Percentiles rank a stretch among this genome's conserved stretches.
Evolutionary conservation across 1,140 invertebrate species (phyloP).

Genomic region (Planococcus citri): DNA sequence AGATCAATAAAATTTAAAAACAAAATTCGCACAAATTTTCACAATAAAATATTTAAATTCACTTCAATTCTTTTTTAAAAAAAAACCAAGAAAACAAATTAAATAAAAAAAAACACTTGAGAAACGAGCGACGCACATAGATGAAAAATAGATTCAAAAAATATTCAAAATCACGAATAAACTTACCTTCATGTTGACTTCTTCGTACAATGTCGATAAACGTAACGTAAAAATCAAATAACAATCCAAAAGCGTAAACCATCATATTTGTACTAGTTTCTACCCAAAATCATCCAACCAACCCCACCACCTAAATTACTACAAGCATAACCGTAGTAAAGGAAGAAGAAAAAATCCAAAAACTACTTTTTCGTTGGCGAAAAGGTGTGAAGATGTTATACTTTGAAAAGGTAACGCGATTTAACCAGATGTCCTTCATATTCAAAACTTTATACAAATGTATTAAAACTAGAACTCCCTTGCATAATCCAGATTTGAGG

Average conservation of each 20-base stretch:
- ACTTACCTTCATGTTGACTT: conserved; percentile 6
- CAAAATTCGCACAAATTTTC: too few species aligned
- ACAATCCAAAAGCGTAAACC: neutral
- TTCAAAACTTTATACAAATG: neutral
- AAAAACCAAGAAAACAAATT: too few species aligned
- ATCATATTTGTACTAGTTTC: conserved; percentile 7
- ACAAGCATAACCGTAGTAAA: neutral
- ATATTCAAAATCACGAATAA: too few species aligned
- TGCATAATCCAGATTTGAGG: conserved; percentile 2
- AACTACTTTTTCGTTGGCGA: neutral
- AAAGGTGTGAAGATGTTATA: neutral
- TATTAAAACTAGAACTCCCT: conserved; percentile 6
- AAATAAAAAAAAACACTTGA: too few species aligned
- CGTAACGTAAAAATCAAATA: neutral
- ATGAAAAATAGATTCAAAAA: neutral
- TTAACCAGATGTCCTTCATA: neutral
- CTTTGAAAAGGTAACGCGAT: neutral
- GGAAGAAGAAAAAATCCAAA: neutral
- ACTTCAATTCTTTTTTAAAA: too few species aligned
- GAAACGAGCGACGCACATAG: too few species aligned
- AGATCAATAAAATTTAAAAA: too few species aligned
- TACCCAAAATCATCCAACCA: neutral
- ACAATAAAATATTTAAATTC: too few species aligned
- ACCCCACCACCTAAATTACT: neutral
- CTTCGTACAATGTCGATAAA: neutral